Conservation (phyloP, 2,888 invertebrate species). For the Dastarcus helophoroides region DNA sequence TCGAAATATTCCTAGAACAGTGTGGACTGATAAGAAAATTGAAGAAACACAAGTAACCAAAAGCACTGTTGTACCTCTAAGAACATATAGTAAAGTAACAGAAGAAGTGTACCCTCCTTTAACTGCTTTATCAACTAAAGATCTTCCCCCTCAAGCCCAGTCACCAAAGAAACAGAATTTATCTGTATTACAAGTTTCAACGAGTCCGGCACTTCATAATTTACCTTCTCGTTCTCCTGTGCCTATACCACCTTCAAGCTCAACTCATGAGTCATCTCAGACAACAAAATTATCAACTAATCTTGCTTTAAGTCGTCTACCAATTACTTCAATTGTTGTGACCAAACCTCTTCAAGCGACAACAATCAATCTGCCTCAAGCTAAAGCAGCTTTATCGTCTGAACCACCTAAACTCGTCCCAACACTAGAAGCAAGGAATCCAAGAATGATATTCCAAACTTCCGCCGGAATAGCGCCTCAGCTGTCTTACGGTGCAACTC, state of each 20-base stretch:
- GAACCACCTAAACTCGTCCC: conserved; percentile 28
- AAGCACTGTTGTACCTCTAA: too few relatives aligned
- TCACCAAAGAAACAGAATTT: conserved; percentile 16
- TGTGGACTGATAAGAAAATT: too few relatives aligned
- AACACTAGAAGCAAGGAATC: conserved; percentile 24
- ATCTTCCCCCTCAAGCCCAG: conserved; percentile 16
- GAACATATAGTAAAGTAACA: too few relatives aligned
- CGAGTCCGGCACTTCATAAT: conserved; percentile 21
- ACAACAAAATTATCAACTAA: conserved; percentile 16
- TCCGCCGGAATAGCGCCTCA: conserved; percentile 19
- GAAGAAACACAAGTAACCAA: too few relatives aligned
- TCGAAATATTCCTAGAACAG: too few relatives aligned
- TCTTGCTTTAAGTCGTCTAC: conserved; percentile 44
- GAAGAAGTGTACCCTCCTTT: conserved; percentile 17
- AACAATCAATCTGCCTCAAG: conserved; percentile 35
- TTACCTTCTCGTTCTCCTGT: conserved; percentile 23
- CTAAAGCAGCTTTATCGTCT: conserved; percentile 29
- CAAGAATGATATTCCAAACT: conserved; percentile 34
- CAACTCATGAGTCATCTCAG: conserved; percentile 13
- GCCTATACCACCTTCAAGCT: conserved; percentile 18
- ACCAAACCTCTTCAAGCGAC: conserved; percentile 45
- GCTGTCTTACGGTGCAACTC: conserved; percentile 19
- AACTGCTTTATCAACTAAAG: conserved; percentile 21
- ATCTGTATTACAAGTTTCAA: conserved; percentile 14
- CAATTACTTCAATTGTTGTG: conserved; percentile 47